Evolutionary conservation across 2,797 vertebrate species (phyloP).

Genomic region (Sebastes iracundus): DNA sequence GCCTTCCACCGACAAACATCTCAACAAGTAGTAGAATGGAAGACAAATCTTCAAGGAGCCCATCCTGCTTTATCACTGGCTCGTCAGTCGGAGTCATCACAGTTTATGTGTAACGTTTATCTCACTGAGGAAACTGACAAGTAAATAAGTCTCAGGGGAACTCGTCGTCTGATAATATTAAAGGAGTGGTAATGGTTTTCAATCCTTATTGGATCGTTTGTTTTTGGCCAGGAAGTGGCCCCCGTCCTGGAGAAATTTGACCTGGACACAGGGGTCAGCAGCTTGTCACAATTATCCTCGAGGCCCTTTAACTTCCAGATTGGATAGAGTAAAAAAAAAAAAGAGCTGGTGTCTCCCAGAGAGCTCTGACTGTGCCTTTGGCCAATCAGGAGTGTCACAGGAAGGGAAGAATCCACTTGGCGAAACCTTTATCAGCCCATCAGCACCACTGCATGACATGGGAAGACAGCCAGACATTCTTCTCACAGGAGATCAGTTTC

Average conservation of each 20-base stretch:
- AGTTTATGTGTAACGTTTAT: conserved; percentile 63
- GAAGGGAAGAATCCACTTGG: conserved; percentile 67
- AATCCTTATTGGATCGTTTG: conserved; percentile 58
- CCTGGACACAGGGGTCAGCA: conserved; percentile 58
- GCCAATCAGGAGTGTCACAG: conserved; percentile 65
- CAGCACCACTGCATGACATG: conserved; percentile 67
- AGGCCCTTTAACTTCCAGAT: conserved; percentile 60
- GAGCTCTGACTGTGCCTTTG: conserved; percentile 34
- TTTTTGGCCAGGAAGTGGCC: conserved; percentile 67
- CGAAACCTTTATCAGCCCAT: conserved; percentile 74
- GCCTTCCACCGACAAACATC: conserved; percentile 26
- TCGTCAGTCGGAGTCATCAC: conserved; percentile 55
- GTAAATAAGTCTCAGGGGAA: conserved; percentile 57
- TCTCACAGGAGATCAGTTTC: conserved; percentile 66
- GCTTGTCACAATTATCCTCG: conserved; percentile 73
- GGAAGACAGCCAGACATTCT: conserved; percentile 75
- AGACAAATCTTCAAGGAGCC: conserved; percentile 29
- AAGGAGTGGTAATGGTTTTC: conserved; percentile 38
- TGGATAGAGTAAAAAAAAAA: neutral
- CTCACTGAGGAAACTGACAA: conserved; percentile 65
- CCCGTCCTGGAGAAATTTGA: conserved; percentile 67
- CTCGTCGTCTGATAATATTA: conserved; percentile 41
- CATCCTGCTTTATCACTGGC: conserved; percentile 33
- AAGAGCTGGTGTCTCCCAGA: conserved; percentile 24
- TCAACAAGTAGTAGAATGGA: conserved; percentile 29